These are phyloP conservation scores for Aphelenchoides bicaudatus DNA, from an alignment of 2,888 invertebrate genomes.

Conservation along the genomic window DNA sequence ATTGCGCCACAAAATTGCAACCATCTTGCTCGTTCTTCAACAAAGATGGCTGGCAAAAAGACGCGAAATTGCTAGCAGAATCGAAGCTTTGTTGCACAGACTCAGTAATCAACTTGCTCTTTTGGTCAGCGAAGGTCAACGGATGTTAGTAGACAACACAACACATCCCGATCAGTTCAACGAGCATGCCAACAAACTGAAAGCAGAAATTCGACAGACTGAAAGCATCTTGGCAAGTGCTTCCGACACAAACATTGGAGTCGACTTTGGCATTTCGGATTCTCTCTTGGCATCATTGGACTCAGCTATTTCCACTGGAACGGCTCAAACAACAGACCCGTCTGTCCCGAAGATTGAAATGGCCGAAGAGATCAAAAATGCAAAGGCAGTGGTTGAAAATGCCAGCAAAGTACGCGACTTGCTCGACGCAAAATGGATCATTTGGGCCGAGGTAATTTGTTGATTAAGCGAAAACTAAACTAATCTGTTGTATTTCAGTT, in stretches of 20 bases:
- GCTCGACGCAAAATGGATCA: slow-evolving; percentile 12
- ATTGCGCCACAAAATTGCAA: neutral
- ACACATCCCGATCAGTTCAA: slow-evolving; percentile 10
- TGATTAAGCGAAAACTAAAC: too few species aligned
- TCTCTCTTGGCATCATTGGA: too few species aligned
- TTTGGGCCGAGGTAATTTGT: slow-evolving; percentile 17
- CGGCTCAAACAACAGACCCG: too few species aligned
- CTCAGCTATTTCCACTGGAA: too few species aligned
- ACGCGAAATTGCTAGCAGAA: neutral
- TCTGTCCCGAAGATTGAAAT: neutral
- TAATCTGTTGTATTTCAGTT: too few species aligned
- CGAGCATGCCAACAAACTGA: slow-evolving; percentile 4
- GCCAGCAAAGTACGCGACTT: neutral
- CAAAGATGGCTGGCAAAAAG: neutral
- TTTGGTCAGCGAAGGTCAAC: slow-evolving; percentile 11
- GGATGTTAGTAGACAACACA: neutral
- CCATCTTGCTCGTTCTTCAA: neutral
- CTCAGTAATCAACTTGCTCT: neutral
- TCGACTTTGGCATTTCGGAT: too few species aligned
- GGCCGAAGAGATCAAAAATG: neutral
- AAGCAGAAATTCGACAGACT: neutral
- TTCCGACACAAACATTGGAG: too few species aligned
- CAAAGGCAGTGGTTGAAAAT: neutral
- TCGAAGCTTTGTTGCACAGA: neutral
- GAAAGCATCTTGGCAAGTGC: too few species aligned